Base-by-base conservation (phyloP, 2,113 vertebrate species). In the Pelecanoides urinatrix region DNA sequence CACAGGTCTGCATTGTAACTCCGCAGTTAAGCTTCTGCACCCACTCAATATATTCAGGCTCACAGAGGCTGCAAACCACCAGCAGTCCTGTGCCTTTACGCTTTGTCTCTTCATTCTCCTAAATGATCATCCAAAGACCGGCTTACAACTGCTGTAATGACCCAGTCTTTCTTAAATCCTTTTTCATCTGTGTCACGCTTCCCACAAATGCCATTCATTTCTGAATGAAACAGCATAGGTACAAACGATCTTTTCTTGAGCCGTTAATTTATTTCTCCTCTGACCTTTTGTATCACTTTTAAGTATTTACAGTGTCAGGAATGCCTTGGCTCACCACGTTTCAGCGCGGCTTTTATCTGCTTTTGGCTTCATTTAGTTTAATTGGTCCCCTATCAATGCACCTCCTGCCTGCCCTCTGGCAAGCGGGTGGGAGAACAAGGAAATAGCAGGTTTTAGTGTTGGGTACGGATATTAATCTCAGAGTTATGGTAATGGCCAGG, bases 201-300 rank as follows among this genome's bases (percentile, higher is more conserved):
- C 38, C 14, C 10, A 8, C 61, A 81, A 72, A 81, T 36, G 26
- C 29, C 20, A 47, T 88, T 95, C 17, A 21, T 91, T 84, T 91
- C n/a, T n/a, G 61, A 83, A 73, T 40, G 30, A 81, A 86, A 55
- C 45, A 65, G 42, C 23, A 26, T 9, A 42, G 22, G 38, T 76
- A 80, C 17, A 83, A 90, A 86, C 58, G 18, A 34, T 83, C 50
- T 93, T 53, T 58, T 88, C 67, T 92, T 55, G 56, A 82, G 50
- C 42, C 80, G 56, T 65, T 84, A 74, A 89, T 91, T 87, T 85
- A 63, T 90, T 96, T 96, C n/a, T 91, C n/a, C 55, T 94, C 47
- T 80, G 77, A 89, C 76, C 61, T 66, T 94, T 77, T 66, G 36
- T 80, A 71, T 58, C 38, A 52, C 68, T 94, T 84, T 11, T 47